phyloP scores from a whole-genome alignment of 2,888 invertebrate genomes.

The Sturmia bella region DNA sequence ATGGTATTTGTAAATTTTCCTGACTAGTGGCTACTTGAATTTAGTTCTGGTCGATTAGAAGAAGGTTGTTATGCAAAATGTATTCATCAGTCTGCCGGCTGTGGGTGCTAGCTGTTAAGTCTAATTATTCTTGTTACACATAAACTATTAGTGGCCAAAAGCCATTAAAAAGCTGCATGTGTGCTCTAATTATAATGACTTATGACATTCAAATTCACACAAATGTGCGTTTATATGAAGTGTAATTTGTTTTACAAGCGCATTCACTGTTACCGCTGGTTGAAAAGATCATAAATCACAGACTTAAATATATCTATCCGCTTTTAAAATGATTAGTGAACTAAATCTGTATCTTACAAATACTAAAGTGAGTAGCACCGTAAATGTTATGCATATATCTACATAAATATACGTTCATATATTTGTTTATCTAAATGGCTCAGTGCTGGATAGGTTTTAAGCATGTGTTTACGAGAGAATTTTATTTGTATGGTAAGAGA shows the following conservation, averaged over 20 bases:
- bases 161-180: conserved; percentile 70
- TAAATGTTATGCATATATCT: conserved; percentile 72
- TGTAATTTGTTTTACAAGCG: conserved; percentile 36
- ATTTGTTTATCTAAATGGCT: too few relatives aligned
- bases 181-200: conserved; percentile 76
- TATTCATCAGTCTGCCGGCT: conserved; percentile 28
- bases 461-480: too few relatives aligned
- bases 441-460: too few relatives aligned
- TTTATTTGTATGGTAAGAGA: too few relatives aligned
- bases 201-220: conserved; percentile 4
- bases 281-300: conserved; percentile 25
- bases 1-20: not conserved
- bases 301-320: conserved; percentile 33
- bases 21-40: conserved; percentile 30
- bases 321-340: conserved; percentile 25
- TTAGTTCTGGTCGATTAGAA: conserved; percentile 67
- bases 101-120: conserved; percentile 66
- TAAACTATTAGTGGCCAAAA: conserved; percentile 45
- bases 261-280: not conserved
- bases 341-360: not conserved
- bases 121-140: conserved; percentile 35
- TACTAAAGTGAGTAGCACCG: conserved; percentile 40
- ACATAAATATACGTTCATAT: too few relatives aligned
- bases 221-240: conserved; percentile 7
- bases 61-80: not conserved